Evolutionary conservation across 2,797 vertebrate species (phyloP).

Genomic region (Rhyacichthys aspro): DNA sequence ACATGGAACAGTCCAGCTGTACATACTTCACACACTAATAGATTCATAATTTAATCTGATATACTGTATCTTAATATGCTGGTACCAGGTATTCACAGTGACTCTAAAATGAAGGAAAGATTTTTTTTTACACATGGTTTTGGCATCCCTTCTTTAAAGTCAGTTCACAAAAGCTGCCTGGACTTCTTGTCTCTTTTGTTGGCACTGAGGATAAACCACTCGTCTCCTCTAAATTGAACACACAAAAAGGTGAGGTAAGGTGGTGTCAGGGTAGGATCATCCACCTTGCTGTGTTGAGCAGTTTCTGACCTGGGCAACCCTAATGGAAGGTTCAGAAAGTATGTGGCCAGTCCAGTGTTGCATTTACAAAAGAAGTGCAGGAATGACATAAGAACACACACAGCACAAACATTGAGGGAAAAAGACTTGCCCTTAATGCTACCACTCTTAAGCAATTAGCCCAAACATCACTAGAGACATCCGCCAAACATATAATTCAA

Average conservation of each 20-base stretch:
- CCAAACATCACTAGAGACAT: slow-evolving; percentile 60
- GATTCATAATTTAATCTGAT: slow-evolving; percentile 80
- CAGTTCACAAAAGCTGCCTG: slow-evolving; percentile 64
- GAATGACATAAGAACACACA: slow-evolving; percentile 60
- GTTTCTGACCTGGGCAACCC: slow-evolving; percentile 46
- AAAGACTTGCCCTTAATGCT: slow-evolving; percentile 45
- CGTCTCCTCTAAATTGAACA: slow-evolving; percentile 54
- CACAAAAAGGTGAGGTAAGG: slow-evolving; percentile 70
- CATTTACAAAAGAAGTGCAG: slow-evolving; percentile 61
- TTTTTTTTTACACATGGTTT: slow-evolving; percentile 72
- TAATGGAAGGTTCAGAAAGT: slow-evolving; percentile 42
- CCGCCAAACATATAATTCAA: slow-evolving; percentile 59
- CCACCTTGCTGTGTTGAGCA: slow-evolving; percentile 53
- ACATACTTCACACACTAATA: slow-evolving; percentile 77
- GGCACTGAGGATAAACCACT: slow-evolving; percentile 67
- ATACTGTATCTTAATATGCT: slow-evolving; percentile 83
- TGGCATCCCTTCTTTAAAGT: slow-evolving; percentile 61
- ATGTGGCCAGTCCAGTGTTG: slow-evolving; percentile 53
- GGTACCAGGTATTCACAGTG: slow-evolving; percentile 88
- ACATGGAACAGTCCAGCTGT: slow-evolving; percentile 74
- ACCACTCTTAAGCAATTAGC: slow-evolving; percentile 54
- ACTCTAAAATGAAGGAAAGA: slow-evolving; percentile 82
- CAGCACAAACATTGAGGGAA: slow-evolving; percentile 52
- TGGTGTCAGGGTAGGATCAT: slow-evolving; percentile 33
- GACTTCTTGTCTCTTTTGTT: slow-evolving; percentile 48